Evolutionary conservation across 1,140 invertebrate species (phyloP).

Genomic region (Hylyphantes graminicola): DNA sequence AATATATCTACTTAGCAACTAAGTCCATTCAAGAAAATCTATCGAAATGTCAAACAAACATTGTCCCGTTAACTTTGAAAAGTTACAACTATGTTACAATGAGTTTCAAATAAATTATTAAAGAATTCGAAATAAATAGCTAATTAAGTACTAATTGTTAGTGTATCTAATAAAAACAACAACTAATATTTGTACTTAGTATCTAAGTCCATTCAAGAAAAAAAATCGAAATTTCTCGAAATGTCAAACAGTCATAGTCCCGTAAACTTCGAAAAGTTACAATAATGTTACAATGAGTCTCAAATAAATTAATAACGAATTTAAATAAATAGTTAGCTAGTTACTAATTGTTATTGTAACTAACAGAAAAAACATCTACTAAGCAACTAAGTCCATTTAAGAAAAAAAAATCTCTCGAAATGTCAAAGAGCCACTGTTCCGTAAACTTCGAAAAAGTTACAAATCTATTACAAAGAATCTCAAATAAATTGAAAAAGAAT

Average conservation of each 20-base stretch:
- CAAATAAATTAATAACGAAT: too few species aligned
- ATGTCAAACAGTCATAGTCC: conserved; percentile 59
- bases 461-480: background rate
- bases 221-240: conserved; percentile 29
- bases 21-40: conserved; percentile 39
- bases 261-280: too few species aligned
- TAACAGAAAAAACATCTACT: too few species aligned
- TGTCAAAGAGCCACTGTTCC: background rate
- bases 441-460: background rate
- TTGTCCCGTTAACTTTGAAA: background rate
- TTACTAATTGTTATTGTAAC: too few species aligned
- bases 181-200: too few species aligned
- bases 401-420: background rate
- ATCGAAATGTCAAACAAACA: conserved; percentile 58
- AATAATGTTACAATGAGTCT: too few species aligned
- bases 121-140: too few species aligned
- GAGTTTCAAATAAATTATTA: too few species aligned
- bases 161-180: background rate
- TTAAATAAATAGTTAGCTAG: too few species aligned
- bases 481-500: background rate
- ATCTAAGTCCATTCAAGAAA: conserved; percentile 41
- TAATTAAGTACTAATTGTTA: too few species aligned
- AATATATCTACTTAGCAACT: background rate
- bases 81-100: too few species aligned
- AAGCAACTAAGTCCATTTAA: background rate